These are phyloP conservation scores for Sinocyclocheilus rhinocerous DNA, from an alignment of 2,113 vertebrate species.

Conservation along the genomic window DNA sequence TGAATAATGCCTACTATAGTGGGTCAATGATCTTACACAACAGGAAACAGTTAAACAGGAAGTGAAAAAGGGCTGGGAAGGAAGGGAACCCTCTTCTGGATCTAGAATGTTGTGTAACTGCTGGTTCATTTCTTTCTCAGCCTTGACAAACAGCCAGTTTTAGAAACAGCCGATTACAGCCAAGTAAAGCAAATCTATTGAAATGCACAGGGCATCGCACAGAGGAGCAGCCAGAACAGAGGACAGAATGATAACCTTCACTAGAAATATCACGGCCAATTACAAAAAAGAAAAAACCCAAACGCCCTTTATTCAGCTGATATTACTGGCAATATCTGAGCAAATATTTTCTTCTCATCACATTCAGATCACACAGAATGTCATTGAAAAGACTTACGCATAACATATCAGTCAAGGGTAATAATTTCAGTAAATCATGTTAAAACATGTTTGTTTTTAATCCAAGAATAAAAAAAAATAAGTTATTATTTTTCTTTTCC, in stretches of 20 bases:
- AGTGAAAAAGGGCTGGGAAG: conserved; percentile 5
- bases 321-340: background rate
- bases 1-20: background rate
- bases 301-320: background rate
- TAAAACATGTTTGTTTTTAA: background rate
- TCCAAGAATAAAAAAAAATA: background rate
- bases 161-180: conserved; percentile 22
- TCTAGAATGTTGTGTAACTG: background rate
- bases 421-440: background rate
- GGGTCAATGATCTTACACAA: background rate
- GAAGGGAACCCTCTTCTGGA: background rate
- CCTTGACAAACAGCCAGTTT: background rate
- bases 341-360: background rate
- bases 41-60: conserved; percentile 2
- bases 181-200: conserved; percentile 4
- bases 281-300: background rate
- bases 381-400: background rate
- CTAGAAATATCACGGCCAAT: background rate
- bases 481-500: too few relatives aligned
- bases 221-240: background rate
- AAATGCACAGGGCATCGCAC: background rate
- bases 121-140: background rate
- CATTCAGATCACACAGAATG: background rate
- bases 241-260: background rate
- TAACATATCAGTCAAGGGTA: background rate